Conservation (phyloP, 2,797 vertebrate species). For the Pelodytes ibericus region DNA sequence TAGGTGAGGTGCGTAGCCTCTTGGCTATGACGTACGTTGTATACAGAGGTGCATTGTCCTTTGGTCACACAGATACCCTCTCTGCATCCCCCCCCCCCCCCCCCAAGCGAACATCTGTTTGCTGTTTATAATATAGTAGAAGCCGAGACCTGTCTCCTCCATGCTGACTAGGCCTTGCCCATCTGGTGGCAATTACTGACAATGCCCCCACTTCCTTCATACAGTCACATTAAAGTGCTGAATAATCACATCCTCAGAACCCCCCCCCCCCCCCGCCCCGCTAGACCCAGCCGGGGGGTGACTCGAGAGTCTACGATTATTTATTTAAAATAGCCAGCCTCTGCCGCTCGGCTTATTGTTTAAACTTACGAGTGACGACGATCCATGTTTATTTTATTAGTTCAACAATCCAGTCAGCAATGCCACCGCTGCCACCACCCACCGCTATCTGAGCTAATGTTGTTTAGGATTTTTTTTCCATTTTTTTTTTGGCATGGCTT, state of each 20-base stretch:
- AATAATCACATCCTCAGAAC: conserved; percentile 45
- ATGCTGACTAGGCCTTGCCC: conserved; percentile 13
- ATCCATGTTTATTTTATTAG: neutral
- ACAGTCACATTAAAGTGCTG: conserved; percentile 43
- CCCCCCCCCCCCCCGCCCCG: neutral
- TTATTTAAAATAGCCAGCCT: conserved; percentile 13
- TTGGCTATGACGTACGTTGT: neutral
- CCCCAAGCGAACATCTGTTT: conserved; percentile 61
- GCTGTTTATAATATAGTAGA: conserved; percentile 36
- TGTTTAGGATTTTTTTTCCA: no score
- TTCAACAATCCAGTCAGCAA: neutral
- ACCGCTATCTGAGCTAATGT: neutral
- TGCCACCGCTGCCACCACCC: rapidly evolving
- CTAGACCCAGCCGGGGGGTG: neutral
- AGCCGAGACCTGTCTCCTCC: conserved; percentile 31
- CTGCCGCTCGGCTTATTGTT: neutral
- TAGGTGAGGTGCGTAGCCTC: no score
- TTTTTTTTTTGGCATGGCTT: no score
- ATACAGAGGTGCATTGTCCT: conserved; percentile 9
- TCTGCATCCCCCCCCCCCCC: neutral
- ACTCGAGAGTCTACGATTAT: conserved; percentile 17
- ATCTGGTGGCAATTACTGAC: conserved; percentile 45
- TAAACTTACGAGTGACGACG: neutral
- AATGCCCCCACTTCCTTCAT: conserved; percentile 46
- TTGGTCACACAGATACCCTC: neutral